Conservation (phyloP, 2,113 vertebrate genomes). For the Aphyosemion australe region DNA sequence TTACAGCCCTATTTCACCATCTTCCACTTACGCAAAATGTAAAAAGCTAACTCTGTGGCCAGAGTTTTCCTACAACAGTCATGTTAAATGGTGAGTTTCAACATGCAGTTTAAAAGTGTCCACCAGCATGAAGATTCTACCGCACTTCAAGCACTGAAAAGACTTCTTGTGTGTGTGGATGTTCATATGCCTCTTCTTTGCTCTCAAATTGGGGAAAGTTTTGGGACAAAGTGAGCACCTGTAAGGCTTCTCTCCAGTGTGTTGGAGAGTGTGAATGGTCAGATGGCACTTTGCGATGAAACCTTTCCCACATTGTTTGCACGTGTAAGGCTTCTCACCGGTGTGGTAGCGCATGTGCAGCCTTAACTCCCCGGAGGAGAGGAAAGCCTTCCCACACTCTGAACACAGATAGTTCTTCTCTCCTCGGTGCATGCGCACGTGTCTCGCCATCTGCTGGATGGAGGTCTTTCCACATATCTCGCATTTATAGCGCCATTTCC, state of each 20-base stretch:
- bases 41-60: too few species aligned
- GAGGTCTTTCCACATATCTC: slow-evolving; percentile 47
- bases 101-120: slow-evolving; percentile 30
- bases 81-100: slow-evolving; percentile 21
- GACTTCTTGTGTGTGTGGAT: slow-evolving; percentile 38
- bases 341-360: slow-evolving; percentile 40
- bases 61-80: too few species aligned
- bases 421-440: slow-evolving; percentile 54
- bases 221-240: slow-evolving; percentile 37
- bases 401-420: slow-evolving; percentile 51
- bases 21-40: too few species aligned
- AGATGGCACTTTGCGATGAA: slow-evolving; percentile 29
- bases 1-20: too few species aligned
- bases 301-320: slow-evolving; percentile 35
- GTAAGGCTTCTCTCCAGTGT: slow-evolving; percentile 36
- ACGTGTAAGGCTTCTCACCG: slow-evolving; percentile 24
- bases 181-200: slow-evolving; percentile 18
- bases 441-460: slow-evolving; percentile 31
- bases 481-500: slow-evolving; percentile 35
- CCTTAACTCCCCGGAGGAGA: slow-evolving; percentile 34
- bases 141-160: slow-evolving; percentile 45
- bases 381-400: slow-evolving; percentile 46
- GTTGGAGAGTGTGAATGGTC: slow-evolving; percentile 30
- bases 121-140: slow-evolving; percentile 38
- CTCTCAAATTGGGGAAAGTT: slow-evolving; percentile 20